Base-by-base conservation (phyloP, 2,888 invertebrate species). In the Drosophila borborema region DNA sequence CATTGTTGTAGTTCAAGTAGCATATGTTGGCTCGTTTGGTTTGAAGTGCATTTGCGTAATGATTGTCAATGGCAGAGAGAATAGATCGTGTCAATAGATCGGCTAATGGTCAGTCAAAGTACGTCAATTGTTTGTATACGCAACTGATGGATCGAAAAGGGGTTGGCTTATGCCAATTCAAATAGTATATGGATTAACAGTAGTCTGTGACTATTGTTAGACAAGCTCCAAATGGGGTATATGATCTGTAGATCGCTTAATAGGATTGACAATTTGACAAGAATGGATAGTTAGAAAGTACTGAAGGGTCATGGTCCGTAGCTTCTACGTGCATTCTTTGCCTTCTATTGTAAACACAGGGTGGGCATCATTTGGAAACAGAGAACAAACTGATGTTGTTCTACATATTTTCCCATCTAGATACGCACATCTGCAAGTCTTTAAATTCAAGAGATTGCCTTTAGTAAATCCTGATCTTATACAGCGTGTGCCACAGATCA, bases 21-120 rank as follows among this genome's bases (percentile, higher is more conserved):
- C 60, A 49, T 56, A 16, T 46, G 28, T 18, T 49, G 4, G 16
- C 14, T 41, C 4, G 1, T 3, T 46, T 12, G 3, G 18, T 51
- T 66, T 87, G 71, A 64, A 56, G 71, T 85, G 61, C 41, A 64
- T 72, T 85, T 87, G 80, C 86, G 82, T 64, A 88, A 82, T 68
- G 75, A 74, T 85, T 61, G 63, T 49, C 60, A 20, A 55, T 14
- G 9, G 34, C n/a, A 6, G 28, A 28, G 46, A 28, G 48, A 28
- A 64, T 54, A 16, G 64, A 64, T 53, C 51, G 46, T 56, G 46
- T 31, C 38, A 45, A 28, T n/a, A 38, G 40, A 58, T 62, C 48
- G 28, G 43, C 63, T 58, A 48, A 62, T 36, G 43, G 31, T 43
- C 51, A 54, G 43, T 20, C 34, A 16, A 40, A 14, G 40, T 49